Percentiles rank a stretch among this genome's conserved stretches.
phyloP scores from a whole-genome alignment of 2,113 vertebrate genomes.

The Ardeotis arabs region DNA sequence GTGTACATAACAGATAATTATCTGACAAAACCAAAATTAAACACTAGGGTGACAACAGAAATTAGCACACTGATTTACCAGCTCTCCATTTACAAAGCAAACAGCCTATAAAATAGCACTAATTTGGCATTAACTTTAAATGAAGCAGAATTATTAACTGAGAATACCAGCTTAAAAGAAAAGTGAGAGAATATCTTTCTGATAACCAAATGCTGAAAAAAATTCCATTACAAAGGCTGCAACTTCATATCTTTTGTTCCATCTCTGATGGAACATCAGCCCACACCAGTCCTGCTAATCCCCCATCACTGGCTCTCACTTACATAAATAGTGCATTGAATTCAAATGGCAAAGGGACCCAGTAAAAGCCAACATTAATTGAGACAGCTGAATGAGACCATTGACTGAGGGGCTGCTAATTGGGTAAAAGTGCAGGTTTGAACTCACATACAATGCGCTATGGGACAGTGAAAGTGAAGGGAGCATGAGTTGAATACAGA shows the following conservation, averaged over 20 bases:
- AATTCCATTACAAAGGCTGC: neutral
- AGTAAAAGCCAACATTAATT: neutral
- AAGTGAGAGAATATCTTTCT: neutral
- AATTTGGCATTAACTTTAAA: slow-evolving; percentile 14
- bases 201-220: neutral
- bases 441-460: neutral
- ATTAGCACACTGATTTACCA: slow-evolving; percentile 41
- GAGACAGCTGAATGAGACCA: slow-evolving; percentile 16
- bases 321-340: slow-evolving; percentile 21
- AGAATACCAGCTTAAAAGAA: neutral
- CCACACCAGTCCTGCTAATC: neutral
- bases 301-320: neutral
- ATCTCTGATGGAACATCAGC: neutral
- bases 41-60: neutral
- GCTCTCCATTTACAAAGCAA: slow-evolving; percentile 26
- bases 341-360: slow-evolving; percentile 5
- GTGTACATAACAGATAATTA: slow-evolving; percentile 26
- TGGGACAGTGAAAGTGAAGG: neutral
- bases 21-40: neutral
- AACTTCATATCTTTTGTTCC: no score
- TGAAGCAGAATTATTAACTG: neutral
- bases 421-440: slow-evolving; percentile 26
- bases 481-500: neutral
- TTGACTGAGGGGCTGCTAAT: slow-evolving; percentile 17
- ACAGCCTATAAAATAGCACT: slow-evolving; percentile 17